Evolutionary conservation across 2,888 invertebrate species (phyloP).

Genomic region (Chrysomela aeneicollis): DNA sequence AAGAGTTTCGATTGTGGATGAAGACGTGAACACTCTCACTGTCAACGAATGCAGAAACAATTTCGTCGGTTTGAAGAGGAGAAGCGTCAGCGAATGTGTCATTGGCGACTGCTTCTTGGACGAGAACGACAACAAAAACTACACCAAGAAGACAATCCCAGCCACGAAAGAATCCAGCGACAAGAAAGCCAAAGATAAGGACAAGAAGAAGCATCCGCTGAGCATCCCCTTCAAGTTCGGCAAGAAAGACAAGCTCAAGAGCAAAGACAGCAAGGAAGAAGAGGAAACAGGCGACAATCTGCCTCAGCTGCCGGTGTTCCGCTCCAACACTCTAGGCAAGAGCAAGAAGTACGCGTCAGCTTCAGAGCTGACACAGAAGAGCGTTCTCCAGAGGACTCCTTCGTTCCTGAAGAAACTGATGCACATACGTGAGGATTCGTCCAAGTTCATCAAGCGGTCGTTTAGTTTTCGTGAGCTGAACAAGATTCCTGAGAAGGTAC

Average conservation of each 20-base stretch:
- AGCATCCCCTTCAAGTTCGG: slow-evolving; percentile 50
- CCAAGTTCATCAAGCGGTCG: slow-evolving; percentile 54
- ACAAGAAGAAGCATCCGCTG: slow-evolving; percentile 49
- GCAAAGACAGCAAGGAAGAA: slow-evolving; percentile 46
- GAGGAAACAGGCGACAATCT: slow-evolving; percentile 51
- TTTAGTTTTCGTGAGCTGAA: slow-evolving; percentile 57
- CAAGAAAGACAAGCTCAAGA: slow-evolving; percentile 45
- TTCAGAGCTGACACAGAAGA: slow-evolving; percentile 47
- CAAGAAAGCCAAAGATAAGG: slow-evolving; percentile 40
- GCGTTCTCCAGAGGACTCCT: slow-evolving; percentile 47
- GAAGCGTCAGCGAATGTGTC: slow-evolving; percentile 27
- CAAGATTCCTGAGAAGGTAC: slow-evolving; percentile 50
- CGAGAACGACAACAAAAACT: slow-evolving; percentile 45
- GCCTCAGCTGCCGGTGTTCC: slow-evolving; percentile 43
- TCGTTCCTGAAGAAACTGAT: slow-evolving; percentile 56
- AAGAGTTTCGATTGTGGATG: slow-evolving; percentile 44
- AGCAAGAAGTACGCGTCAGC: slow-evolving; percentile 50
- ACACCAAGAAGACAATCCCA: slow-evolving; percentile 7
- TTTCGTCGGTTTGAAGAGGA: slow-evolving; percentile 38
- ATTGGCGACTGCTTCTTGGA: slow-evolving; percentile 28
- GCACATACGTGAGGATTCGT: slow-evolving; percentile 52
- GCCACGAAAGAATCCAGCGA: slow-evolving; percentile 1
- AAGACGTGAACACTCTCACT: slow-evolving; percentile 33
- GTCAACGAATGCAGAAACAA: slow-evolving; percentile 40
- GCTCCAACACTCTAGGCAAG: slow-evolving; percentile 40